Percentiles rank a stretch among this genome's conserved stretches.
phyloP scores from a whole-genome alignment of 2,113 vertebrate genomes.

The Pterocles orientalis region DNA sequence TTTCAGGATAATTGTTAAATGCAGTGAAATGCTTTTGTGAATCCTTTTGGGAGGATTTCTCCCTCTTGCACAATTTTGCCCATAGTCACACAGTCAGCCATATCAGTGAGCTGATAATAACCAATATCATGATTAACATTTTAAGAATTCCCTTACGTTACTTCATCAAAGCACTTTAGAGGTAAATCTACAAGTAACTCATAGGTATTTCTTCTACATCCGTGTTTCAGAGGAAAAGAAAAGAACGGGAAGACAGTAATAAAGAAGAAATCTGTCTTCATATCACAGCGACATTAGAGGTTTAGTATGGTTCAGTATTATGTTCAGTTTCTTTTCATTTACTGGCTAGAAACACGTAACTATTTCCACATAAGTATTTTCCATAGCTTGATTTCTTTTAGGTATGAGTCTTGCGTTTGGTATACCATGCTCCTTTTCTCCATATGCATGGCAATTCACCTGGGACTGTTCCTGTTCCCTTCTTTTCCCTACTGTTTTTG shows the following conservation, averaged over 20 bases:
- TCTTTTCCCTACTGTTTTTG: background rate
- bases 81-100: background rate
- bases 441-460: background rate
- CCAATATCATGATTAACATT: background rate
- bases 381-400: background rate
- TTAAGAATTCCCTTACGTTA: background rate
- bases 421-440: background rate
- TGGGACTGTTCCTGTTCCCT: background rate
- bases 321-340: background rate
- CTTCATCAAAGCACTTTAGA: background rate
- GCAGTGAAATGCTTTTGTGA: background rate
- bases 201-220: background rate
- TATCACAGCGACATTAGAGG: rapidly evolving
- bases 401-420: background rate
- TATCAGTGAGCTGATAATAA: background rate
- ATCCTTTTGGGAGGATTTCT: background rate
- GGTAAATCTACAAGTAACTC: background rate
- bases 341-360: background rate
- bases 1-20: background rate
- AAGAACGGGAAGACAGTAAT: background rate
- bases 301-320: background rate
- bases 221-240: rapidly evolving
- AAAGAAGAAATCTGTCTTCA: background rate
- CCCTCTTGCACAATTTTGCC: background rate
- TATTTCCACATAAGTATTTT: background rate